Evolutionary conservation across 2,888 invertebrate genomes (phyloP), one percentile per base, ranked within the genome.

Genomic region (Tortrix viridana): DNA sequence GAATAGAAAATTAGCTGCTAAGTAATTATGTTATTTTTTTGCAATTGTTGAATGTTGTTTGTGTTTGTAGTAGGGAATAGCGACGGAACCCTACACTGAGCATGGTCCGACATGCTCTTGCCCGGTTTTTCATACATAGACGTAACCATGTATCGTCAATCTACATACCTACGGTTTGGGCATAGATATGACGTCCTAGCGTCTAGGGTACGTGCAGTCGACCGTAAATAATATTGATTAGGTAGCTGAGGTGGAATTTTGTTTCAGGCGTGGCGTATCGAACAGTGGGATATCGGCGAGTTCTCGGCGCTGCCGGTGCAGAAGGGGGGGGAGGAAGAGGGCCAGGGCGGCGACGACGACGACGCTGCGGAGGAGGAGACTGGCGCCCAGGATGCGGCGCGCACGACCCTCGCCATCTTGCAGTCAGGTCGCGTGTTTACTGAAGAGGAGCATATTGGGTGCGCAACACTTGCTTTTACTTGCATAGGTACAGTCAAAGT

Each of bases 391-490:
- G 86, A 87, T 22, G 67, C 79, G 1, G 84, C 82, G 2, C 75
- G 73, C 47, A 79, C 79, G 60, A 85, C 81, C 1, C 74, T 88
- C 2, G 81, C 82, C 0, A 22, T 86, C 1, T 69, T 92, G 53
- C 77, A 71, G 19, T 84, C 89, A 1, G 90, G 89, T 0, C 79
- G 81, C 5, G 62, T 71, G 1, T 71, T 86, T 12, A 67, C 69
- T 5, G 89, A 91, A 0, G 89, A 90, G 5, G 91, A 91, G 57
- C 75, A 86, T 37, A 67, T 87, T 41, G 79, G 74, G 91, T 91
- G 67, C 16, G 56, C 68, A 54, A 22, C 19, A 55, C 50, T 12
- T 26, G 26, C 9, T 26, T 26, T 26, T 9, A 26, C 26, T 26
- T 7, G 4, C 22, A 22, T 22, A 4, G 22, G 22, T 22, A 2